Base-by-base conservation (phyloP, 2,888 invertebrate species). In the Zaprionus lineosus region DNA sequence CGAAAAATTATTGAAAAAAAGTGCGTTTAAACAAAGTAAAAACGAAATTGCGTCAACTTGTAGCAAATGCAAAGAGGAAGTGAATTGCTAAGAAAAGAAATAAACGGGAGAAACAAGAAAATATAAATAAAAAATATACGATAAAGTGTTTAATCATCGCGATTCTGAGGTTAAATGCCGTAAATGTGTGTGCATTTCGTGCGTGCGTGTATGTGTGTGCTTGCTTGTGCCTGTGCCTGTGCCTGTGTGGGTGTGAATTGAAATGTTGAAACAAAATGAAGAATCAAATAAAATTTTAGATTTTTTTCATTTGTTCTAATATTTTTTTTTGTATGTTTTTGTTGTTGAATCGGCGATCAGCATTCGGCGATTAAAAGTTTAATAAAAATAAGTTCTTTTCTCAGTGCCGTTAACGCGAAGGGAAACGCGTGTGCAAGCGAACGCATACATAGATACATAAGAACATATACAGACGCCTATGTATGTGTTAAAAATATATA, bases 401-500 rank as follows among this genome's bases (percentile, higher is more conserved):
- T 47, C 40, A 65, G 65, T 66, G 59, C 21, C 11, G 7, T 37
- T 21, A 46, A 36, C 12, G 26, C 19, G 34, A 43, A 70, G 44
- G 58, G 24, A 59, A 24, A 62, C 46, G 18, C 46, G 52, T 40
- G 36, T 52, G 36, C 29, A 57, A 36, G 15, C 19, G n/a, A n/a
- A n/a, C n/a, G n/a, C n/a, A n/a, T n/a, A n/a, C n/a, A n/a, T n/a
- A n/a, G n/a, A n/a, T n/a, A n/a, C n/a, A n/a, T n/a, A n/a, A n/a
- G n/a, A n/a, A 53, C 34, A 57, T 41, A 58, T 53, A 57, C 55
- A 65, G 53, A 61, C 53, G 33, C 62, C 46, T 53, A 52, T 66
- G 51, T 46, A 57, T 62, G 48, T 62, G 39, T 52, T 47, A 41
- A 58, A 44, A 55, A 67, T 63, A 74, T 57, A 71, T 55, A 71